Evolutionary conservation across 2,113 vertebrate species (phyloP), one percentile per base, ranked within the genome.

Genomic region (Tinamus guttatus): DNA sequence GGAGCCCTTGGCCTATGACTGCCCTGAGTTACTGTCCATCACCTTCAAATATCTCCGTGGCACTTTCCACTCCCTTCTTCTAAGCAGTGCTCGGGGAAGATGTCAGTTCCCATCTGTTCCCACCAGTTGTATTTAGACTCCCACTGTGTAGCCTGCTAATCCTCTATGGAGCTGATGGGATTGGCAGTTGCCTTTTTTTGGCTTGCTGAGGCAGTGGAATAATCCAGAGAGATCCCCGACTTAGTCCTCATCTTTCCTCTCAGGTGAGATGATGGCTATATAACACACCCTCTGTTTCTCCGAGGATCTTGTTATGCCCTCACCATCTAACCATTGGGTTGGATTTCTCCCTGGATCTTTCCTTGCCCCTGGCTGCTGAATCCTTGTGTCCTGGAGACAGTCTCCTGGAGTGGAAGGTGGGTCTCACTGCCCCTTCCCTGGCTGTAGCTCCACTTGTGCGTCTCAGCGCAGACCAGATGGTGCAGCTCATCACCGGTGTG

Each of bases 211-310:
- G 4, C 25, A n/a, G 54, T 80, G 58, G 51, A 40, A n/a, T 14
- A 45, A 22, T 41, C 10, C 19, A 8, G 78, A 21, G 69, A 58
- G 22, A 51, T 28, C 49, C 62, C 74, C 34, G 1, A 22, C 15
- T 81, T 6, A 0, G 0, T 7, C 58, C 2, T 2, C 28, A 59
- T 28, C 19, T 27, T 87, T 25, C 19, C 20, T 28, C 80, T 15
- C 16, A 6, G 85, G 60, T 5, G 68, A 52, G 49, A 34, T 34
- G 34, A 40, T 75, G 74, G 38, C 65, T 52, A 38, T 56, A 47
- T 54, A 38, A 15, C 0, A 1, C 22, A 27, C 11, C 56, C 0
- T 56, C 0, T 52, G 54, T 68, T 43, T 30, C 5, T 34, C 24
- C 65, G 28, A 0, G 2, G 22, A 30, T 38, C 56, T 27, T 16